Evolutionary conservation across 1,140 invertebrate genomes (phyloP), one percentile per base, ranked within the genome.

Genomic region (Aphelinus certus): DNA sequence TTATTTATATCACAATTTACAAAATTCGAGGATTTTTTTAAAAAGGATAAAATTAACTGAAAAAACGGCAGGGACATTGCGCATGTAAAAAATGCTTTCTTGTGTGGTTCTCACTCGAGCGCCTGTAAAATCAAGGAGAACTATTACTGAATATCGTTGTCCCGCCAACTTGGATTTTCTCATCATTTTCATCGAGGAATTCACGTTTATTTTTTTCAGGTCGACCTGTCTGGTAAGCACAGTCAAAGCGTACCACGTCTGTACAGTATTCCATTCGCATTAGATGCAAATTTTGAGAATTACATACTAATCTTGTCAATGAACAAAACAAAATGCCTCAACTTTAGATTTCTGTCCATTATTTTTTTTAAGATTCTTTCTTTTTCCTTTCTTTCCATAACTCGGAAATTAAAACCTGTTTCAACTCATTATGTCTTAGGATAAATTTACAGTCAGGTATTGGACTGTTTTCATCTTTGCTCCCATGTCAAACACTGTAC

Each of bases 1-100:
- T 87, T 87, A 87, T 85, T 86, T 87, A 87, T 88, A 88, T 87
- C 86, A 88, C 86, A 88, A 88, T 87, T 87, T 88, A 88, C 86
- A 88, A 87, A 87, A 88, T 84, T 88, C 76, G 79, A 79, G 79
- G 78, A 70, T 82, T 78, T 80, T 63, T 73, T 80, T 79, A 79
- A 75, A 67, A 78, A 76, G 68, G 61, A 76, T 66, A 75, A 62
- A 68, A 63, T 73, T 75, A 76, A 73, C 69, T 65, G 72, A 79
- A 79, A 75, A 72, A 62, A 72, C 45, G 75, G 75, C 75, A 67
- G 69, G 75, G 75, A 76, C 75, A 55, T 76, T 71, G 69, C 69
- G 57, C 75, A 76, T 65, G 75, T 72, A 72, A 76, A 76, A 76
- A 71, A 72, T 67, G 56, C 57, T 72, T 72, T 71, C 56, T 66